phyloP scores from a whole-genome alignment of 2,888 invertebrate genomes.

The Trimorus sp. region DNA sequence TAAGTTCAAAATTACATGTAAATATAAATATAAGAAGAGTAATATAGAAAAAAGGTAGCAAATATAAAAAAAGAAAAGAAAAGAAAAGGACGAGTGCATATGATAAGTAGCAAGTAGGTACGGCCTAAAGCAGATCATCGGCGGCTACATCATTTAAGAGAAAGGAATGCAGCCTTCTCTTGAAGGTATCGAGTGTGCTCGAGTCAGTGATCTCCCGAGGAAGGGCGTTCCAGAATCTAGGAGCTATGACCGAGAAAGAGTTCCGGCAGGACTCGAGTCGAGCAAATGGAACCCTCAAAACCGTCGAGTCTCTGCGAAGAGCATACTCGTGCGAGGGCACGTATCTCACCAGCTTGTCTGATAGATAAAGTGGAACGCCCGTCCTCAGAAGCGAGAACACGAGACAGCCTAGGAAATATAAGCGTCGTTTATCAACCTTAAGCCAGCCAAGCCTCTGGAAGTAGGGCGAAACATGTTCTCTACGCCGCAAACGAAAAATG shows the following conservation, averaged over 20 bases:
- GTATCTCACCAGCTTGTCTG: not conserved
- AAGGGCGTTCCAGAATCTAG: not conserved
- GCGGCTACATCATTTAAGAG: no score
- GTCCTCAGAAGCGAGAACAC: not conserved
- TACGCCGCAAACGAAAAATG: slow-evolving; percentile 3
- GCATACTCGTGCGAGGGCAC: not conserved
- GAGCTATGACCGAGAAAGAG: not conserved
- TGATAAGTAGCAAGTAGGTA: no score
- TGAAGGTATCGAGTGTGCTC: no score
- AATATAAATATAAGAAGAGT: no score
- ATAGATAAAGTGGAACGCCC: not conserved
- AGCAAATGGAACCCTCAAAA: not conserved
- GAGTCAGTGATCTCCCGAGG: not conserved
- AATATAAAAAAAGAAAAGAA: no score
- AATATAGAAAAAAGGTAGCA: no score
- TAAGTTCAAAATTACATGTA: no score
- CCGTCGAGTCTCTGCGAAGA: not conserved
- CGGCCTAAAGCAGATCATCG: no score
- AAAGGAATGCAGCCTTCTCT: no score
- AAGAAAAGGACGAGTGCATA: no score
- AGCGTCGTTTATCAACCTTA: no score
- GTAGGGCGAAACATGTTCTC: slow-evolving; percentile 1
- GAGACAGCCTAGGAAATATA: slow-evolving; percentile 10
- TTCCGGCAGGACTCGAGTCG: not conserved
- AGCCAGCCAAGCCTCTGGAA: not conserved